phyloP scores from a whole-genome alignment of 2,888 invertebrate species.

The Aphrophora alni region DNA sequence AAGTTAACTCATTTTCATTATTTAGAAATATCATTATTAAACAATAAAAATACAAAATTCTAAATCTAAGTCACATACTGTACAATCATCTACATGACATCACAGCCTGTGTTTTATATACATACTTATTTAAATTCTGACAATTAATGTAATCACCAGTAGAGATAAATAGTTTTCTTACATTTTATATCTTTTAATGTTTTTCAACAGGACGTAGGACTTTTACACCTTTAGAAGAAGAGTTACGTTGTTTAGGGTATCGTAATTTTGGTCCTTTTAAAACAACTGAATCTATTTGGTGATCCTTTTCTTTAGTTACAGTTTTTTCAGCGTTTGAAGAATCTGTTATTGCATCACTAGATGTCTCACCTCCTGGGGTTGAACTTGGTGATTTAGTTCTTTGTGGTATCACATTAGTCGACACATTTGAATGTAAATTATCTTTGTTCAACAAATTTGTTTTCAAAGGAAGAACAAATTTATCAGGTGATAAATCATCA shows the following conservation, averaged over 20 bases:
- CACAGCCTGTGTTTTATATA: neutral
- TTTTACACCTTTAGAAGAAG: neutral
- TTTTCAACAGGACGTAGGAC: neutral
- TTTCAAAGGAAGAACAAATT: neutral
- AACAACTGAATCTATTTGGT: neutral
- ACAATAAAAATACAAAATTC: neutral
- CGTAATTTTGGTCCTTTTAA: neutral
- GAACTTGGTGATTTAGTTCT: neutral
- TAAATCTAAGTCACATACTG: too few relatives aligned
- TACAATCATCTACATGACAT: neutral
- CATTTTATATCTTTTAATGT: neutral
- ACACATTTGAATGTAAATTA: neutral
- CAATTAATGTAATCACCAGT: neutral
- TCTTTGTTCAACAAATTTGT: too few relatives aligned
- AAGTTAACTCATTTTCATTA: too few relatives aligned
- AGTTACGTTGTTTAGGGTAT: neutral
- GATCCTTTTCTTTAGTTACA: neutral
- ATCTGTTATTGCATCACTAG: neutral
- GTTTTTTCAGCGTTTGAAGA: neutral
- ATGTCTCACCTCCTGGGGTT: neutral
- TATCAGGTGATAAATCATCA: neutral
- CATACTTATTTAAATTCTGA: neutral
- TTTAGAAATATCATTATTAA: too few relatives aligned
- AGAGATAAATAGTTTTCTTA: neutral
- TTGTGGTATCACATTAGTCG: neutral